Evolutionary conservation across 2,888 invertebrate genomes (phyloP), one percentile per base, ranked within the genome.

Genomic region (Atrina japonica): DNA sequence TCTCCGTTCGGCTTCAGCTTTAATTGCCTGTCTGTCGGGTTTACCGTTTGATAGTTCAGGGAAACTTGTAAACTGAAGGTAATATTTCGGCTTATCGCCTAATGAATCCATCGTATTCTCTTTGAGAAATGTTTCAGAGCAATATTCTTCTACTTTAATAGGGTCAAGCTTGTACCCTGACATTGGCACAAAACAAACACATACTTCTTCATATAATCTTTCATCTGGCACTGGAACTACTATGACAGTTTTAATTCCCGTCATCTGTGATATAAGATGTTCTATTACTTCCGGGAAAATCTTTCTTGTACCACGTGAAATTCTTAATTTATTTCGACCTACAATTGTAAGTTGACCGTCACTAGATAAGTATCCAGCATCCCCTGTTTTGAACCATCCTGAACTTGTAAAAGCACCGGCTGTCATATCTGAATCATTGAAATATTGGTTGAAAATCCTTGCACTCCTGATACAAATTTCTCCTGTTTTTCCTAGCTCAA

Each of bases 161-260:
- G 30, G 43, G 9, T 59, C 27, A 16, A 67, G 23, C 16, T 23
- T 43, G 3, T 21, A 21, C 3, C 30, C 45, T 7, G 52, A 41
- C 3, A 30, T 27, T 5, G 60, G 2, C 7, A 45, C 23, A n/a
- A 43, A 67, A 29, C 67, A 67, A n/a, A 59, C 60, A 35, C 67
- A 67, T 1, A 67, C 55, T 60, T 67, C 67, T 21, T 67, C 67
- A 60, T 45, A 60, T 11, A 67, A 35, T 9, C 67, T 60, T n/a
- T 14, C 43, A 25, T 67, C 67, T 9, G 67, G 67, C 2, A 67
- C 67, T n/a, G 67, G 52, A 21, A 67, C 60, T 1, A 60, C 60
- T 0, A 43, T 43, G 5, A 60, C 67, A 2, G 29, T 21, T 0
- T 21, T 25, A 5, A 67, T 29, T n/a, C 67, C 53, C 0, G 29